These are phyloP conservation scores for Oxyruncus cristatus DNA, from an alignment of 2,113 vertebrate species.

Conservation along the genomic window DNA sequence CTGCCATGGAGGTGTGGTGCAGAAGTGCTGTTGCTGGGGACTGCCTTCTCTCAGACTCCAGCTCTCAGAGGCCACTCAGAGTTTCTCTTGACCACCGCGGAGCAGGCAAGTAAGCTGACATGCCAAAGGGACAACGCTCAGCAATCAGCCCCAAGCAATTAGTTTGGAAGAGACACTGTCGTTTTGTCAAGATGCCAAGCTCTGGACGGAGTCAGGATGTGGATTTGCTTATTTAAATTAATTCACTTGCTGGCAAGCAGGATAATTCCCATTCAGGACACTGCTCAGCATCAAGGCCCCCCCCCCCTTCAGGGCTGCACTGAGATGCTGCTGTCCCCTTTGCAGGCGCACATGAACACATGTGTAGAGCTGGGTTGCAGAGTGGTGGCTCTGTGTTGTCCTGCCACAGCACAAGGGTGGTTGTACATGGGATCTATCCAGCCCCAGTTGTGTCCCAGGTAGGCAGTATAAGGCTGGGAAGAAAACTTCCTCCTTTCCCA, in stretches of 20 bases:
- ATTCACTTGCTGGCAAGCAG: background rate
- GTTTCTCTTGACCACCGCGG: background rate
- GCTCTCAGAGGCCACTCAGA: background rate
- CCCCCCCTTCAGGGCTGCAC: background rate
- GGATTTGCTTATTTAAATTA: background rate
- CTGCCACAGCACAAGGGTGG: background rate
- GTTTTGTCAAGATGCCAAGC: background rate
- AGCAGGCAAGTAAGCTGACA: background rate
- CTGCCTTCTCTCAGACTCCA: background rate
- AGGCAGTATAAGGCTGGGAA: background rate
- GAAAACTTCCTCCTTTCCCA: background rate
- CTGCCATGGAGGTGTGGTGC: background rate
- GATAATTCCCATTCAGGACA: fast-evolving
- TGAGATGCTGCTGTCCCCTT: background rate
- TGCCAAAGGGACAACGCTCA: background rate
- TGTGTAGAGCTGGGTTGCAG: fast-evolving
- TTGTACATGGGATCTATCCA: fast-evolving
- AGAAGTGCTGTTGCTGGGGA: background rate
- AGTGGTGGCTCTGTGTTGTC: background rate
- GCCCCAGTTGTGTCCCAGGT: background rate
- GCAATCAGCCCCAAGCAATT: background rate
- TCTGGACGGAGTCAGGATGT: background rate
- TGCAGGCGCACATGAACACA: fast-evolving
- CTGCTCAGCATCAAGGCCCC: background rate
- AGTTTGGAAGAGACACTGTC: background rate